A percentile compares a stretch with the other conserved stretches of the same genome.
Conservation (phyloP, 2,113 vertebrate genomes). For the Ia io region DNA sequence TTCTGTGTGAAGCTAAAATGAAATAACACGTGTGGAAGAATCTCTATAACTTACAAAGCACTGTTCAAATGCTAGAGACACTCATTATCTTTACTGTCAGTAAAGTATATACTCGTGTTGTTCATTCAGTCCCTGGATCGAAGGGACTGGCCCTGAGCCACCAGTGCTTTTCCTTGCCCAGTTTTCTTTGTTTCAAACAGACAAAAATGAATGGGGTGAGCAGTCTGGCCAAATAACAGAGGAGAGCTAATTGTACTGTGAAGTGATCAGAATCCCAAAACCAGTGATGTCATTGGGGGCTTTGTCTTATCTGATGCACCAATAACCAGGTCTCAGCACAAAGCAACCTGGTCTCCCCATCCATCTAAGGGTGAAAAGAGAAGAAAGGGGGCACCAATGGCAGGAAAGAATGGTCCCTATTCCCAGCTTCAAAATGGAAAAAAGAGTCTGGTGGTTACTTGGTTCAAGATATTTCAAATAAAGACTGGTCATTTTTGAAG, state of each 20-base stretch:
- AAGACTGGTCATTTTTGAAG: neutral
- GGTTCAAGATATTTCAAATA: neutral
- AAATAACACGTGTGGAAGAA: conserved; percentile 11
- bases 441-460: neutral
- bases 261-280: conserved; percentile 3
- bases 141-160: neutral
- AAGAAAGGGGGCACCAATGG: neutral
- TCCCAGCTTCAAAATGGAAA: neutral
- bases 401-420: neutral
- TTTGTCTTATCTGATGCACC: neutral
- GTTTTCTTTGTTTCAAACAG: conserved; percentile 38
- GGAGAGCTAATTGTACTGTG: neutral
- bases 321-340: neutral
- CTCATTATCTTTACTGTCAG: neutral
- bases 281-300: neutral
- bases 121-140: neutral
- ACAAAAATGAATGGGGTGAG: conserved; percentile 29
- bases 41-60: neutral
- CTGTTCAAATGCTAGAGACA: neutral
- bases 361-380: neutral
- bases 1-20: conserved; percentile 32
- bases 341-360: neutral
- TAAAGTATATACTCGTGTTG: neutral
- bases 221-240: conserved; percentile 33
- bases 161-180: neutral